These are phyloP conservation scores for Leptopilina myrica DNA, from an alignment of 2,888 invertebrate genomes.

Conservation along the genomic window DNA sequence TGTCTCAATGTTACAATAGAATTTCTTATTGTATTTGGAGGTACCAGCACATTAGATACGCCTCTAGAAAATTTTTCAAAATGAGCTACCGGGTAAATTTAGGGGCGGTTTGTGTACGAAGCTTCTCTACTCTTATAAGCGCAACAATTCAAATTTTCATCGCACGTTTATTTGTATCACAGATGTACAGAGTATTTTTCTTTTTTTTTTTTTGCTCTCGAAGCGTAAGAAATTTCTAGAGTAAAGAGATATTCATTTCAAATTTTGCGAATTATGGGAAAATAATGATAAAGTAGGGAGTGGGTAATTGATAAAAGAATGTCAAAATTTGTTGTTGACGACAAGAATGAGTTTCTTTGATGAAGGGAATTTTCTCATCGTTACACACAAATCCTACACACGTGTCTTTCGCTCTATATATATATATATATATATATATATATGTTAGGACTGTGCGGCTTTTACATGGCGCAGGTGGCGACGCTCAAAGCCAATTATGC, in stretches of 20 bases:
- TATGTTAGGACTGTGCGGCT: constrained; percentile 61
- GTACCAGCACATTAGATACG: constrained; percentile 60
- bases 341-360: constrained; percentile 13
- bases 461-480: constrained; percentile 73
- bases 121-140: neutral
- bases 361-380: constrained; percentile 33
- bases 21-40: constrained; percentile 54
- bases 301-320: constrained; percentile 8
- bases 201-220: no score
- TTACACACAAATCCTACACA: constrained; percentile 29
- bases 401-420: neutral
- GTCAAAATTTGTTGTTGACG: neutral
- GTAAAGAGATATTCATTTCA: no score
- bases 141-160: constrained; percentile 9
- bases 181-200: neutral
- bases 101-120: constrained; percentile 55
- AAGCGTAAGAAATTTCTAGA: no score
- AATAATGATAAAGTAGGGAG: neutral
- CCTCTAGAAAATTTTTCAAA: constrained; percentile 52
- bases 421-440: no score
- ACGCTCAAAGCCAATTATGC: constrained; percentile 77
- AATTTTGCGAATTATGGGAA: neutral
- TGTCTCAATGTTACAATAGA: constrained; percentile 55
- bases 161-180: constrained; percentile 14
- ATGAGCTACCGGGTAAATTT: constrained; percentile 60